Base-by-base conservation (phyloP, 1,140 invertebrate species). In the Hypsibius dujardini region DNA sequence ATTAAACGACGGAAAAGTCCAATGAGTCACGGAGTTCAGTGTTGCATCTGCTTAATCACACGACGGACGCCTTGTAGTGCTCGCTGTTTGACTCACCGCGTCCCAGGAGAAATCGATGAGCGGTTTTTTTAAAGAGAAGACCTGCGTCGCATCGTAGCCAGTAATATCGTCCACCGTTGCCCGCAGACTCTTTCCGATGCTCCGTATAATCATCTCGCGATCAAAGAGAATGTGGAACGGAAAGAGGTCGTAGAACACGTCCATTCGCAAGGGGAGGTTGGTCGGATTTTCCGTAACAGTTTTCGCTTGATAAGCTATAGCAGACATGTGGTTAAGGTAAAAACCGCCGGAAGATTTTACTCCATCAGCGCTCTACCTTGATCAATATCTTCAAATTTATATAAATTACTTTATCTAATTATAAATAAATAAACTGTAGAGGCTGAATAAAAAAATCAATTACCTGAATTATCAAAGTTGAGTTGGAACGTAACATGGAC, bases 171-270 rank as follows among this genome's bases (percentile, higher is more conserved):
- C 90, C 67, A 95, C 79, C 71, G 95, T 90, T 1, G 92, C 88
- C 84, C 88, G 87, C n/a, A 96, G 79, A 0, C 91, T 92, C 78
- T 90, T 90, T 2, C 93, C 93, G 71, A 92, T 90, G 75, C 88
- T 90, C 70, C 86, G 83, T 14, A 97, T 89, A 3, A 88, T 81
- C 89, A 98, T 90, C 75, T 92, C 87, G 1, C 88, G 90, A 87
- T 90, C 88, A 80, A 97, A 96, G 42, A 95, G 90, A 75, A 97
- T 89, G 80, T 92, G 93, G 81, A 97, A 97, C 2, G 95, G 94
- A 80, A 97, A 98, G 76, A 97, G 91, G 78, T 97, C 92, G 75
- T 97, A 95, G 7, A 97, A 83, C 2, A 94, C 50, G n/a, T 56
- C 50, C 50, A 56, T 56, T 56, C 50, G 50, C 50, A 56, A 56